These are phyloP conservation scores for Synergus laeviventris DNA, from an alignment of 2,888 invertebrate species.

Conservation along the genomic window DNA sequence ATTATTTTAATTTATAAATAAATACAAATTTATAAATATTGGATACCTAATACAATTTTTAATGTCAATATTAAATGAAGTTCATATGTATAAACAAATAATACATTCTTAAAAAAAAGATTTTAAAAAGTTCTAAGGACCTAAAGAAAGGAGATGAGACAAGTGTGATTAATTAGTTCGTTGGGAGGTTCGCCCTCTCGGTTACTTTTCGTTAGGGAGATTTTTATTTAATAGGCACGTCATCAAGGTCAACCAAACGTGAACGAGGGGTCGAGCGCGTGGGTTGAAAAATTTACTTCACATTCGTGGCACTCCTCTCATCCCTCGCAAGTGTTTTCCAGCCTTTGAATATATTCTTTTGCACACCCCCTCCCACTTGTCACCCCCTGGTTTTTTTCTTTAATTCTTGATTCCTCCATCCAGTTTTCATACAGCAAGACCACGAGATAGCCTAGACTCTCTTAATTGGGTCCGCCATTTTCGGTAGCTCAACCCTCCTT, in stretches of 20 bases:
- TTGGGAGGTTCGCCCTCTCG: conserved; percentile 43
- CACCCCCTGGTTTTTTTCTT: conserved; percentile 56
- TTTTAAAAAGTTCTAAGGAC: not conserved
- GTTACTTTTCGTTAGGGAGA: conserved; percentile 46
- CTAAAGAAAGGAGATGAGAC: conserved; percentile 11
- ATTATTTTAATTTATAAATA: not conserved
- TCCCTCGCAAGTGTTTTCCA: conserved; percentile 53
- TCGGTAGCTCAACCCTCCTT: conserved; percentile 66
- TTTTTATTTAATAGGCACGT: conserved; percentile 57
- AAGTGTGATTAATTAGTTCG: conserved; percentile 57
- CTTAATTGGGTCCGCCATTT: conserved; percentile 77
- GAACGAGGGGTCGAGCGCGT: conserved; percentile 57
- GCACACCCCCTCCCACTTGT: conserved; percentile 39
- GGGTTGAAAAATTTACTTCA: conserved; percentile 45
- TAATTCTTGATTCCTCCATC: conserved; percentile 58
- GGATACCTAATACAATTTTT: not conserved
- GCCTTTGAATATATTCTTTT: conserved; percentile 52
- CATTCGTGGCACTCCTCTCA: conserved; percentile 41
- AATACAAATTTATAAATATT: not conserved
- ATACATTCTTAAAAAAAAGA: conserved; percentile 9
- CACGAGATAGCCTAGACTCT: conserved; percentile 67
- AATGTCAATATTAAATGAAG: too few species aligned
- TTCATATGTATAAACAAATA: too few species aligned
- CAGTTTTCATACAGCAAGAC: conserved; percentile 58
- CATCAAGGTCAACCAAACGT: conserved; percentile 67